Conservation (phyloP, 2,797 vertebrate species). For the Sebastes minor region DNA sequence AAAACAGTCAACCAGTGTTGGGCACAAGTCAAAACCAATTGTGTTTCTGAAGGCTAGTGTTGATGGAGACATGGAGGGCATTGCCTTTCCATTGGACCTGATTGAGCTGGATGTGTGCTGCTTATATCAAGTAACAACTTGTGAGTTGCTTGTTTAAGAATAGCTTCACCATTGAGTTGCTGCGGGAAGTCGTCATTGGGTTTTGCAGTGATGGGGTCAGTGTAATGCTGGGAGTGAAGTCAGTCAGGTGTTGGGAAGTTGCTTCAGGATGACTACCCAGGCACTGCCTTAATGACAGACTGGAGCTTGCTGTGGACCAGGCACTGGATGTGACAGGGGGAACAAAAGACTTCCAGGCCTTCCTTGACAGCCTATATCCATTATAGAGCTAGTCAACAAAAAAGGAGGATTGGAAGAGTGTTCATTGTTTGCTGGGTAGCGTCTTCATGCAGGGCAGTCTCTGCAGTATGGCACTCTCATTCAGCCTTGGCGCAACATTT, state of each 20-base stretch:
- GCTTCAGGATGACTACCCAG: constrained; percentile 12
- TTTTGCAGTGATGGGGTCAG: constrained; percentile 23
- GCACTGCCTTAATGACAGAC: not conserved
- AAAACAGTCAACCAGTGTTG: not conserved
- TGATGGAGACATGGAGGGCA: constrained; percentile 1
- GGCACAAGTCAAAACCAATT: no score
- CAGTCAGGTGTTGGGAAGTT: constrained; percentile 16
- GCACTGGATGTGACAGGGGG: not conserved
- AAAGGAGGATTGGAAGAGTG: not conserved
- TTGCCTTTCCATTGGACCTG: constrained; percentile 2
- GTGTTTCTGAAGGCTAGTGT: not conserved
- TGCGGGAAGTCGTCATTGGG: not conserved
- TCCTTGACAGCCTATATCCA: not conserved
- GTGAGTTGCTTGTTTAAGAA: not conserved
- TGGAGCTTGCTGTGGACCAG: not conserved
- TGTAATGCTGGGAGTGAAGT: constrained; percentile 22
- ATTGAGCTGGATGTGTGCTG: not conserved
- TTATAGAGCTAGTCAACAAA: not conserved
- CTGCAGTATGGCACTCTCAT: no score
- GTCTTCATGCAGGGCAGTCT: no score
- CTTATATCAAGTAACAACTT: not conserved
- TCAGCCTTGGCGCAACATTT: no score
- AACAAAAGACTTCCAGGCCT: constrained; percentile 11
- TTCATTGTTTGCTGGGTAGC: not conserved
- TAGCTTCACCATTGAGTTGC: not conserved